A percentile compares a stretch with the other conserved stretches of the same genome.
Conservation (phyloP, 2,888 invertebrate species). For the Augiades crinisus region DNA sequence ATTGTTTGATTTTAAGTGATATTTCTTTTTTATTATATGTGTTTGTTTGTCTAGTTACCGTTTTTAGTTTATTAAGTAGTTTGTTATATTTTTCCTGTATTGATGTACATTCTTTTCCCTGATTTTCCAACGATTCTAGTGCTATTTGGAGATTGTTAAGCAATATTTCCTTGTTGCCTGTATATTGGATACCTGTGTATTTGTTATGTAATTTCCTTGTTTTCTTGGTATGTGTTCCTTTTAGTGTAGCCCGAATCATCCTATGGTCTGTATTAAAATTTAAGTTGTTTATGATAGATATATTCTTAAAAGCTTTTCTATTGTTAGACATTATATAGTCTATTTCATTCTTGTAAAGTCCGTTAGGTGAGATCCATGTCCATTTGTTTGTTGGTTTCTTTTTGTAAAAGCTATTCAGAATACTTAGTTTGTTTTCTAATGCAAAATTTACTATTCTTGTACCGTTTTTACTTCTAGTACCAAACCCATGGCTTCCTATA, state of each 20-base stretch:
- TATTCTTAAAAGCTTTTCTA: conserved; percentile 27
- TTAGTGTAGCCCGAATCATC: conserved; percentile 31
- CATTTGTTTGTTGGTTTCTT: conserved; percentile 31
- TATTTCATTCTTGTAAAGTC: conserved; percentile 31
- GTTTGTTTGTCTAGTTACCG: no score
- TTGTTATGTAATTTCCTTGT: neutral
- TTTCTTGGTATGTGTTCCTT: no score
- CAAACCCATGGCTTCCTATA: neutral
- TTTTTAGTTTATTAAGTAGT: no score
- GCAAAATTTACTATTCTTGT: neutral
- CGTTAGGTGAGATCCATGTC: conserved; percentile 36
- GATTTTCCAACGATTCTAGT: no score
- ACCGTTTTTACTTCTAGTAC: neutral
- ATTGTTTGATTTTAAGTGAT: no score
- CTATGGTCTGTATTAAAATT: conserved; percentile 35
- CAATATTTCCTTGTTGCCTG: no score
- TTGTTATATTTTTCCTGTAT: no score
- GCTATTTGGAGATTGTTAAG: no score
- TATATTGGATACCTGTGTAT: no score
- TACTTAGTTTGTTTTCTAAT: neutral
- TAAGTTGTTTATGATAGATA: conserved; percentile 25
- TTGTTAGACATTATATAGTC: conserved; percentile 34
- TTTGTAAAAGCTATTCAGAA: conserved; percentile 20
- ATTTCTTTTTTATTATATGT: no score
- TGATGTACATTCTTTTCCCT: no score